phyloP scores from a whole-genome alignment of 2,888 invertebrate species.

The Esperia sulphurella region DNA sequence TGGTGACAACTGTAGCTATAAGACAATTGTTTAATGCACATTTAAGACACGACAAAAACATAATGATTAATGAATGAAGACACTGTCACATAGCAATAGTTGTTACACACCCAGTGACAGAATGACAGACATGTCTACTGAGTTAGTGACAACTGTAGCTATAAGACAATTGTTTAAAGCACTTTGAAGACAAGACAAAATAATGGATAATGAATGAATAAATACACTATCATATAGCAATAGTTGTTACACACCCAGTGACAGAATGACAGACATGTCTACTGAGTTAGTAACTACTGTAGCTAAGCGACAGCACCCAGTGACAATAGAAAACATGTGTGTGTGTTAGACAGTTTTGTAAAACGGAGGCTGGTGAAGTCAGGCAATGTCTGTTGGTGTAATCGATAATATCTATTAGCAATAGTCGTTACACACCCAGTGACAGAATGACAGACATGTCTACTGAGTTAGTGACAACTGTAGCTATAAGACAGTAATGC shows the following conservation, averaged over 20 bases:
- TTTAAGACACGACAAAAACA: neutral
- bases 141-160: conserved; percentile 13
- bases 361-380: neutral
- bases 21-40: too few species aligned
- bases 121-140: conserved; percentile 9
- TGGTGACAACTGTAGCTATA: too few species aligned
- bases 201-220: neutral
- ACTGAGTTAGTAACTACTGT: conserved; percentile 15
- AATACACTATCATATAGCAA: conserved; percentile 3
- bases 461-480: neutral
- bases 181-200: conserved; percentile 1
- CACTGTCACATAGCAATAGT: neutral
- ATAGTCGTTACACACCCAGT: conserved; percentile 6
- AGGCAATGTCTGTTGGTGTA: neutral
- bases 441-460: conserved; percentile 8
- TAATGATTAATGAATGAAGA: neutral
- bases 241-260: conserved; percentile 19
- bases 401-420: neutral
- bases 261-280: conserved; percentile 14
- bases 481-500: neutral
- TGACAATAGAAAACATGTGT: neutral
- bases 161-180: neutral
- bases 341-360: neutral
- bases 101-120: conserved; percentile 11
- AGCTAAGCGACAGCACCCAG: neutral